Base-by-base conservation (phyloP, 2,797 vertebrate genomes). In the Myiotriccus ornatus region DNA sequence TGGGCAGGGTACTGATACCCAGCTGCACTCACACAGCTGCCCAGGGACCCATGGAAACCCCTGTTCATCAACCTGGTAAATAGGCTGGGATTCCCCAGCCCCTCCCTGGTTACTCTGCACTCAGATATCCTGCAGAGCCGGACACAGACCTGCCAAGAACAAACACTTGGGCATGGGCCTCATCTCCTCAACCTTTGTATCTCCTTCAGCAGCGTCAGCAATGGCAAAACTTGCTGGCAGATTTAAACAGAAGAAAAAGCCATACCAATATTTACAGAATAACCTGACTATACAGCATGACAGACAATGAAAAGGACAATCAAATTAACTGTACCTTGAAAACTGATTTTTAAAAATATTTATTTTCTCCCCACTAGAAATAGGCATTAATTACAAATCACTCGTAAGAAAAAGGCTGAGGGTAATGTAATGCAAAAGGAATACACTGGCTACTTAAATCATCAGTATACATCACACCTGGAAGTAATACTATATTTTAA, bases 11-110 rank as follows among this genome's bases (percentile, higher is more conserved):
- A 67, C 13, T 4, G 12, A 62, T 20, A 49, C 5, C 50, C 4
- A 49, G 0, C 0, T 12, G 21, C 4, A 35, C 18, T 25, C 34
- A 34, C 28, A 57, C 10, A 47, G 25, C 9, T 37, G 14, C 55
- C 47, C 25, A 55, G n/a, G 44, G 50, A 77, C 7, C 35, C 21
- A 47, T 9, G 34, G 49, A 55, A 60, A 65, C 24, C n/a, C 17
- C 5, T 5, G 15, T 28, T 82, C 37, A 32, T 15, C 39, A 65
- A 50, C 47, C 16, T 23, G 24, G 12, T 28, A 47, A 35, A 15
- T 2, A 27, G 21, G 14, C 41, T 35, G 23, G 13, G 56, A 37
- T 27, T 78, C 32, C 44, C 34, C 34, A 52, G 37, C 3, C 1
- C 49, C 12, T 12, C 39, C 41, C 44, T 43, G 17, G 24, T 30